These are phyloP conservation scores for Seriola dumerili DNA, from an alignment of 2,113 vertebrate species.

Conservation along the genomic window DNA sequence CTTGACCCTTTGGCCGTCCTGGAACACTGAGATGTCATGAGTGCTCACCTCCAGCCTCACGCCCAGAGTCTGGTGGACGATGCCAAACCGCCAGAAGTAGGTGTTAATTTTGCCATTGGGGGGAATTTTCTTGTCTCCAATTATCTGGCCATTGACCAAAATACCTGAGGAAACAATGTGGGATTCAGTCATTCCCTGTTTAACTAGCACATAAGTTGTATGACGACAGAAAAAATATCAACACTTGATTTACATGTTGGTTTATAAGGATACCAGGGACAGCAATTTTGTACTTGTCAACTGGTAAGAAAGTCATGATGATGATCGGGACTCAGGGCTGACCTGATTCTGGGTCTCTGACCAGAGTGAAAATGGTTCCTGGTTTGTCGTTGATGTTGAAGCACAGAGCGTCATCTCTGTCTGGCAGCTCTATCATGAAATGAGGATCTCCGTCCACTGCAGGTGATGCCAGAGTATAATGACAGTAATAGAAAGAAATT, in stretches of 20 bases:
- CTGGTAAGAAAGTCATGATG: not conserved
- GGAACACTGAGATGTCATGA: conserved; percentile 84
- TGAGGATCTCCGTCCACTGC: conserved; percentile 97
- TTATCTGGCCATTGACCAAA: conserved; percentile 92
- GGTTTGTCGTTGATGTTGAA: conserved; percentile 94
- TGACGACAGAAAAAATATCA: not conserved
- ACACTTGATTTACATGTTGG: not conserved
- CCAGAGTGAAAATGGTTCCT: conserved; percentile 90
- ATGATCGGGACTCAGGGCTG: conserved; percentile 25
- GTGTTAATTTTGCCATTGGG: conserved; percentile 84
- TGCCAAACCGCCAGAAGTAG: conserved; percentile 93
- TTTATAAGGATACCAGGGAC: not conserved
- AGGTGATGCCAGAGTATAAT: conserved; percentile 2
- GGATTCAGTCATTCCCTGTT: not conserved
- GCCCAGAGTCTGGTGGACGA: conserved; percentile 84
- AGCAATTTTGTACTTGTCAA: not conserved
- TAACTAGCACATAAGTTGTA: not conserved
- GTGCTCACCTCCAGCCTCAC: conserved; percentile 89
- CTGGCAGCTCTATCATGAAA: conserved; percentile 91
- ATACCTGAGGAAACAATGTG: conserved; percentile 83
- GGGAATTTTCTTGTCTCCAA: conserved; percentile 88
- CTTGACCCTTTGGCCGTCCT: conserved; percentile 72
- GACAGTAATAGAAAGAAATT: not conserved
- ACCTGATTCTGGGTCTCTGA: conserved; percentile 91
- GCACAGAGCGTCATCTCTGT: conserved; percentile 90